Base-by-base conservation (phyloP, 35 echinoderm and acorn worm species). In the Heliocidaris tuberculata region DNA sequence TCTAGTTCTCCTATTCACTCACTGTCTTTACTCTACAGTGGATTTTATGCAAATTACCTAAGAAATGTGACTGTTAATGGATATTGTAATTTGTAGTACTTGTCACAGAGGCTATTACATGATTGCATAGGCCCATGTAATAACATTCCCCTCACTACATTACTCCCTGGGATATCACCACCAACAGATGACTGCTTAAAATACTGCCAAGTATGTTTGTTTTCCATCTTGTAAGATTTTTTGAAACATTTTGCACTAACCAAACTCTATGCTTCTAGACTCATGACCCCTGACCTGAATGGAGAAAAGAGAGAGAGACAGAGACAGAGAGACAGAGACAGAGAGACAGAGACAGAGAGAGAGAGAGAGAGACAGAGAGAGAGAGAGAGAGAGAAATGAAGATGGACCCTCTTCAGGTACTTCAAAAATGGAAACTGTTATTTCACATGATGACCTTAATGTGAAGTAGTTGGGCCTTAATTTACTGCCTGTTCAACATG, bases 361-460 rank as follows among this genome's bases (percentile, higher is more conserved):
- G 60, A 70, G 60, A 70, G 16, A 70, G 17, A 70, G 16, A 70
- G 60, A 70, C 12, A 70, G 60, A 70, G 60, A 70, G 21, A 78
- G 21, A 27, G 65, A 78, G 65, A n/a, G 65, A 21, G 6, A n/a
- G 21, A 4, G 4, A 24, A 7, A 27, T 7, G 17, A 19, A n/a
- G 6, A 70, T 17, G 21, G 65, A n/a, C 65, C 65, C 65, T 78
- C 65, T n/a, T 5, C 19, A 78, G 65, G 65, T 78, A 78, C 65
- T 78, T 78, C 65, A 78, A 7, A 78, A 19, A 78, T n/a, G 21
- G 27, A 78, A 78, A 27, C 65, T 78, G 65, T 78, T 78, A 78
- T 78, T 78, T n/a, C 27, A 78, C 65, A 78, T 78, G 65, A 78
- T 78, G 65, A 78, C 65, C 65, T 78, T 78, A 78, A 78, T 78